phyloP scores from a whole-genome alignment of 2,888 invertebrate genomes.

The Fissipunctia ypsillon region DNA sequence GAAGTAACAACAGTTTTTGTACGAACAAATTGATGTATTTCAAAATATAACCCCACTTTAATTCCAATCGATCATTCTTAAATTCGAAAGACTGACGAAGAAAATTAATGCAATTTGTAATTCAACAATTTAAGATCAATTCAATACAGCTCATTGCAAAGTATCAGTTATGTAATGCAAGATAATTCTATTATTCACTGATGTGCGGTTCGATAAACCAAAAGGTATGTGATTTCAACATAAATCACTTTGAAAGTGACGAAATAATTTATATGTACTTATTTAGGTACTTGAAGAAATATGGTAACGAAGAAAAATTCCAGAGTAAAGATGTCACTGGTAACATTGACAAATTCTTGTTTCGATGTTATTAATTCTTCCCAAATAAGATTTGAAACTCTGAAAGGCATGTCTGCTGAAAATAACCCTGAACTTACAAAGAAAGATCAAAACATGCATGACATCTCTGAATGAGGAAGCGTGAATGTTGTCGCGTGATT shows the following conservation, averaged over 20 bases:
- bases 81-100: conserved; percentile 9
- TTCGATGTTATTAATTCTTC: conserved; percentile 3
- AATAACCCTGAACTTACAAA: conserved; percentile 20
- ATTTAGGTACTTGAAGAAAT: conserved; percentile 6
- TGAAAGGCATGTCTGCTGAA: not conserved
- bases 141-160: conserved; percentile 57
- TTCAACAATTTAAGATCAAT: conserved; percentile 32
- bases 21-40: conserved; percentile 21
- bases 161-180: conserved; percentile 37
- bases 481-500: conserved; percentile 24
- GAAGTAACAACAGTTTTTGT: conserved; percentile 51
- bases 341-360: conserved; percentile 6
- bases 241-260: conserved; percentile 42
- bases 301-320: conserved; percentile 11
- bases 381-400: not conserved
- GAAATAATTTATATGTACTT: conserved; percentile 29
- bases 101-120: conserved; percentile 27
- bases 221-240: conserved; percentile 36
- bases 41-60: conserved; percentile 27
- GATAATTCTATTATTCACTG: conserved; percentile 33
- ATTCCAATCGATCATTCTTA: conserved; percentile 28
- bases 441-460: conserved; percentile 1
- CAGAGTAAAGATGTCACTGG: conserved; percentile 13
- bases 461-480: conserved; percentile 20
- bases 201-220: conserved; percentile 33